These are phyloP conservation scores for Arctocebus calabarensis DNA, from an alignment of 2,797 vertebrate genomes.

Conservation along the genomic window DNA sequence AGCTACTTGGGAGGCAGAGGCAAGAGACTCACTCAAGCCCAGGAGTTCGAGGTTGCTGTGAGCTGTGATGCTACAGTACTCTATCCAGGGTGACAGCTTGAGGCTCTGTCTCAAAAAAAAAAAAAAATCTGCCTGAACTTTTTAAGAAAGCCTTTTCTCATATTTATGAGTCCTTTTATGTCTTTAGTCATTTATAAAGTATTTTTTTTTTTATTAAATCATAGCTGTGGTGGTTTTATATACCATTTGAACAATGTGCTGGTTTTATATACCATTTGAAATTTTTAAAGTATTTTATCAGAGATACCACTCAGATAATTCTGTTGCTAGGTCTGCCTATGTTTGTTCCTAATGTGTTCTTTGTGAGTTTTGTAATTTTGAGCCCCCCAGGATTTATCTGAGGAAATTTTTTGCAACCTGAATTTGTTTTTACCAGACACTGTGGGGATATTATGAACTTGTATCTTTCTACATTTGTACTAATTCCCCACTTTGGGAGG, in stretches of 20 bases:
- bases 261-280: too few relatives aligned
- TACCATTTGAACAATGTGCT: too few relatives aligned
- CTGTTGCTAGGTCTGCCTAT: neutral
- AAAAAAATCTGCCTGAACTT: neutral
- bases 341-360: neutral
- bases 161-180: neutral
- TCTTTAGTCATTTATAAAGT: neutral
- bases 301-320: neutral
- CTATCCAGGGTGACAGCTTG: too few relatives aligned
- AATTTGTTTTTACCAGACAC: neutral
- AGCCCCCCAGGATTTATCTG: neutral
- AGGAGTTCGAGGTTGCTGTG: too few relatives aligned
- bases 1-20: too few relatives aligned
- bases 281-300: neutral
- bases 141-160: neutral
- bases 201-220: neutral
- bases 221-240: too few relatives aligned
- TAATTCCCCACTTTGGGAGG: neutral
- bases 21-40: too few relatives aligned
- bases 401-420: slow-evolving; percentile 15
- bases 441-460: neutral
- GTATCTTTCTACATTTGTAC: neutral
- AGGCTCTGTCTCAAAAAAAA: too few relatives aligned
- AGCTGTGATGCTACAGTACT: too few relatives aligned
- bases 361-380: neutral